Conservation (phyloP, 2,888 invertebrate species). For the Hypercompe scribonia region DNA sequence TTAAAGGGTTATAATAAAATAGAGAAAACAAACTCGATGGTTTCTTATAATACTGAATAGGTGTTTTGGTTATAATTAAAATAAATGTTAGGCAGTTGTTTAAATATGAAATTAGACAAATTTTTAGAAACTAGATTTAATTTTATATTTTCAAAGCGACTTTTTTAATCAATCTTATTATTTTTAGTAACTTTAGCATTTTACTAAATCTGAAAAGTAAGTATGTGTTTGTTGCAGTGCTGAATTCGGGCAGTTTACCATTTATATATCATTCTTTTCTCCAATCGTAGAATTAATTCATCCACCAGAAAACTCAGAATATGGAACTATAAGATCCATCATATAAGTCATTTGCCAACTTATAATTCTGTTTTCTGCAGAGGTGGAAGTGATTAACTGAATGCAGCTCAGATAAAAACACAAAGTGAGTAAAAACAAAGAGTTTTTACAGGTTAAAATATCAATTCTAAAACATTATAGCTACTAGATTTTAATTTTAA, state of each 20-base stretch:
- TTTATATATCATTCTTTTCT: background rate
- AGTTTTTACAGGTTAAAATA: background rate
- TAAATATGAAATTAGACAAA: background rate
- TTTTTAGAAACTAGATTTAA: background rate
- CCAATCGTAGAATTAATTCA: background rate
- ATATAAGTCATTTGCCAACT: slow-evolving; percentile 10
- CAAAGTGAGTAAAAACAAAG: background rate
- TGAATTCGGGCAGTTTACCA: background rate
- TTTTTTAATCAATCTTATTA: too few species aligned
- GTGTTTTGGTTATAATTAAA: background rate
- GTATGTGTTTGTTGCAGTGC: too few species aligned
- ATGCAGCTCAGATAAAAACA: background rate
- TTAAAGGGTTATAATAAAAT: background rate
- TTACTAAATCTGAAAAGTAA: too few species aligned
- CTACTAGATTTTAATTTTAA: background rate
- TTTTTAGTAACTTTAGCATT: too few species aligned
- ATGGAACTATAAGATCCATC: slow-evolving; percentile 36
- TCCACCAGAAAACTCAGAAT: slow-evolving; percentile 9
- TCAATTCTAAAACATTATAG: background rate
- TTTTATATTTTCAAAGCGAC: background rate
- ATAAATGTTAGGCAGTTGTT: background rate
- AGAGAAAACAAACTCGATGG: background rate
- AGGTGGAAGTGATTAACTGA: slow-evolving; percentile 27
- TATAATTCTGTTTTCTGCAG: slow-evolving; percentile 30
- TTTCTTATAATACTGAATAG: background rate